Conservation (phyloP, 2,797 vertebrate species). For the Chaetophractus vellerosus region DNA sequence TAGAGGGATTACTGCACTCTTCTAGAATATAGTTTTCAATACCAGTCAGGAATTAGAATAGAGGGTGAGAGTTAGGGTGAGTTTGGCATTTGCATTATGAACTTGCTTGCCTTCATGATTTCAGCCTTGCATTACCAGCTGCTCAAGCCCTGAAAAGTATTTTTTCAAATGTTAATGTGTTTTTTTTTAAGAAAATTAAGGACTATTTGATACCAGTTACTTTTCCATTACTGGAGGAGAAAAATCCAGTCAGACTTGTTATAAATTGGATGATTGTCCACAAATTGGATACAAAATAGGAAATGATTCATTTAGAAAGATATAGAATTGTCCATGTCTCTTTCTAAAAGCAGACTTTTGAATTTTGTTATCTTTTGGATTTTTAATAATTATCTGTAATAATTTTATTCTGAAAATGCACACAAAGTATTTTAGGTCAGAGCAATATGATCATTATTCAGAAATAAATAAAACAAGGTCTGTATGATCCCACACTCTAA, state of each 20-base stretch:
- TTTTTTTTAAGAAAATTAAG: no score
- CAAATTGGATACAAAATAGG: not conserved
- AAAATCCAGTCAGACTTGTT: not conserved
- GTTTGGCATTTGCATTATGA: rapidly evolving
- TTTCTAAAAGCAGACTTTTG: not conserved
- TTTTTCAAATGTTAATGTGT: not conserved
- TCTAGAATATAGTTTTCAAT: no score
- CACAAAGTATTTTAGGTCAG: not conserved
- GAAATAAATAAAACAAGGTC: not conserved
- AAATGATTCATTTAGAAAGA: not conserved
- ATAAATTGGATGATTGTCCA: not conserved
- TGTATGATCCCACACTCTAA: not conserved
- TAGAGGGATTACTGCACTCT: no score
- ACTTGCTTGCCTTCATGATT: not conserved
- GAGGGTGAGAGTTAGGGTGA: not conserved
- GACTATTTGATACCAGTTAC: not conserved
- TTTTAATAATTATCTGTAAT: conserved; percentile 6
- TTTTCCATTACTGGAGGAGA: not conserved
- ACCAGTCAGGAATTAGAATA: not conserved
- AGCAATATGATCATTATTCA: no score
- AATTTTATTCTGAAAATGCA: not conserved
- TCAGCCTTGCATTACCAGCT: not conserved
- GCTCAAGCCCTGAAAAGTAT: not conserved
- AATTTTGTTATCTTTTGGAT: not conserved
- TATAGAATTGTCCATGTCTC: not conserved